phyloP scores from a whole-genome alignment of 2,113 vertebrate species.

The Corythornis vintsioides region DNA sequence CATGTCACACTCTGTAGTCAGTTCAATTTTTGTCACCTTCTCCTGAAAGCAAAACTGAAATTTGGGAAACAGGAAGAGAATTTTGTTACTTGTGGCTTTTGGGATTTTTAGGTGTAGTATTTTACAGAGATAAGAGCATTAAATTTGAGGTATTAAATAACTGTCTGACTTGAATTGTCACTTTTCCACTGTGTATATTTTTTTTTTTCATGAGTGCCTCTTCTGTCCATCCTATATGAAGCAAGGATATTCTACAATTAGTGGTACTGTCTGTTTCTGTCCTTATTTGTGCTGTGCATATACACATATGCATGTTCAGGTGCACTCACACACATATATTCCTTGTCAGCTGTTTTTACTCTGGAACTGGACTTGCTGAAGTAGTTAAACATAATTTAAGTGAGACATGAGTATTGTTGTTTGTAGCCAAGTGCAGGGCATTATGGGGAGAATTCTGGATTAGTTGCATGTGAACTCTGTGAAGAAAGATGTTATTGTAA shows the following conservation, averaged over 20 bases:
- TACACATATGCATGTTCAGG: fast-evolving
- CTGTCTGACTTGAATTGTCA: not conserved
- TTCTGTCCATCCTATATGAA: not conserved
- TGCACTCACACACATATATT: not conserved
- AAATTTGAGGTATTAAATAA: not conserved
- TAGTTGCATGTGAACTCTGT: not conserved
- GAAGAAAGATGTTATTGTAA: not conserved
- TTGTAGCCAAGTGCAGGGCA: not conserved
- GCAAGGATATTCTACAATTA: not conserved
- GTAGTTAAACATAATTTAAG: not conserved
- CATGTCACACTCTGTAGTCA: not conserved
- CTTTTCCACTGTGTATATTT: not conserved
- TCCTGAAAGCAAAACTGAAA: not conserved
- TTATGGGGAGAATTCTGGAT: not conserved
- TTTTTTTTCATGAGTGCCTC: not conserved
- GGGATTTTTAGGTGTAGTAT: not conserved
- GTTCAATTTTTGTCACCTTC: not conserved
- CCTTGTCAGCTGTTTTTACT: not conserved
- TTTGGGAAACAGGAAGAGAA: not conserved
- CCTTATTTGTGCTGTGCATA: not conserved
- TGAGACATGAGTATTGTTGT: not conserved
- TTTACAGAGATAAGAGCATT: not conserved
- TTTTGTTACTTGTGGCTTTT: not conserved
- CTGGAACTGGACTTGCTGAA: not conserved
- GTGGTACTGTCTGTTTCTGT: not conserved